These are phyloP conservation scores for Pemphigus obesinymphae DNA, from an alignment of 1,140 invertebrate species.

Conservation along the genomic window DNA sequence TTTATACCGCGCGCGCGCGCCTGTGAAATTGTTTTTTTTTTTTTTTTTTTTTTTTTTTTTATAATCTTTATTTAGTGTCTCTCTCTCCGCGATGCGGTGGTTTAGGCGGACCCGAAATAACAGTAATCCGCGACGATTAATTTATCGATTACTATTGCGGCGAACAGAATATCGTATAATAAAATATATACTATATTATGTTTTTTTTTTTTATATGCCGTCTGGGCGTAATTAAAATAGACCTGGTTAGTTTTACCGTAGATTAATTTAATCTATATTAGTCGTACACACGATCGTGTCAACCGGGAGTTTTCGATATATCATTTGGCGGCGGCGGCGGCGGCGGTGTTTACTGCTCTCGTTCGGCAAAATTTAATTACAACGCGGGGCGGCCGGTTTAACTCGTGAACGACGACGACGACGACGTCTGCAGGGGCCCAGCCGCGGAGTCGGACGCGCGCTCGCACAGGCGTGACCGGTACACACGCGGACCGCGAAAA, in stretches of 20 bases:
- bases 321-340: neutral
- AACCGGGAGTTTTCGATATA: neutral
- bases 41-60: neutral
- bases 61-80: neutral
- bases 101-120: slow-evolving; percentile 2
- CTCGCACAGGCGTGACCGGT: neutral
- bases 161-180: neutral
- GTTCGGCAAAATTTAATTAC: neutral
- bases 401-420: neutral
- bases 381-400: neutral
- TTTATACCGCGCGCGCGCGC: neutral
- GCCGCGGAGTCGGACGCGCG: too few species aligned
- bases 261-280: too few species aligned
- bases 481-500: neutral
- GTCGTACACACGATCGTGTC: neutral
- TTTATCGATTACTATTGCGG: slow-evolving; percentile 12
- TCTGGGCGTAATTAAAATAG: neutral
- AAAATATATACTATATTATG: too few species aligned
- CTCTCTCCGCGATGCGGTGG: neutral
- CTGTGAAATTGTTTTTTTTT: slow-evolving; percentile 10
- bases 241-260: too few species aligned
- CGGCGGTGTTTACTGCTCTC: neutral
- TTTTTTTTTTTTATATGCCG: neutral
- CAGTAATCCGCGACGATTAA: slow-evolving; percentile 24
- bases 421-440: neutral